Evolutionary conservation across 1,140 invertebrate species (phyloP), one percentile per base, ranked within the genome.

Genomic region (Drosophila lini): DNA sequence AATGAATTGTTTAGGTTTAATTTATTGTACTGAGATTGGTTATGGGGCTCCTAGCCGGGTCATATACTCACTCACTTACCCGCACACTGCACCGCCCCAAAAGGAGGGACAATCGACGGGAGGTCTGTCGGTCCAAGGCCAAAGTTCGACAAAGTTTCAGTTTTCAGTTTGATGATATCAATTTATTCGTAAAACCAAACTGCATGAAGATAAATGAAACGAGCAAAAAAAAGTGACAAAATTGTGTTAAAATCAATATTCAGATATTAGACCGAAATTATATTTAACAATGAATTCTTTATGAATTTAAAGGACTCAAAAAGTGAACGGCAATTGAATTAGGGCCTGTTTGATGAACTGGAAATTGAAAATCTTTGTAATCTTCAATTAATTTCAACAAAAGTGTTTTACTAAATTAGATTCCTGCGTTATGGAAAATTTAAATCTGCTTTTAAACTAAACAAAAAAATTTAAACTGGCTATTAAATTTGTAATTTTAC

Each of bases 1-100:
- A 83, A 83, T 74, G 84, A 89, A 88, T 83, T 84, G 84, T 78
- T 88, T 81, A 78, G 80, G 58, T 80, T 84, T 70, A 89, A 88
- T 88, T 89, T 88, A 88, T 89, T 83, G 84, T 77, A 78, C 50
- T 11, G 67, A 69, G 65, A 63, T 81, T 70, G 74, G 73, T 77
- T 77, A 77, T 62, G 48, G 48, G 57, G 9, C 56, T 78, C 42
- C 41, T 55, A 50, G 56, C 2, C 41, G 61, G 78, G 57, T 64
- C 70, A 36, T 41, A 42, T 36, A 48, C 48, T 44, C 61, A 40
- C 64, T 25, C 59, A 28, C 52, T 42, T 10, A 22, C 31, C 25
- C 36, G 42, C 47, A 31, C 40, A 22, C 31, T 58, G 73, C 45
- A 67, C 41, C 53, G 68, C 25, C 34, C 15, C 48, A 57, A 80